Conservation (phyloP, 30 jellyfish, hydroid and myxozoan species). For the Aurelia coerulea region DNA sequence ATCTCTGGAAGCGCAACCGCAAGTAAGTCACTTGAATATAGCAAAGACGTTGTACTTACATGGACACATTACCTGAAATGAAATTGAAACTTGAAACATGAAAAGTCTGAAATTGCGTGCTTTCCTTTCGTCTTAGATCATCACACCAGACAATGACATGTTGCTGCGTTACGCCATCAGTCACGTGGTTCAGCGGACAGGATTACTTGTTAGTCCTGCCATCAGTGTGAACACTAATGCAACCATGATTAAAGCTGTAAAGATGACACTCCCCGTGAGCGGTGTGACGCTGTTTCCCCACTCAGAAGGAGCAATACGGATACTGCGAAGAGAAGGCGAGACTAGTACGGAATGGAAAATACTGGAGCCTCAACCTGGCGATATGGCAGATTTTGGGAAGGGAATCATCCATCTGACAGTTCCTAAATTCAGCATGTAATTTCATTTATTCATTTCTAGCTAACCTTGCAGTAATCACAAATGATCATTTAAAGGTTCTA, state of each 20-base stretch:
- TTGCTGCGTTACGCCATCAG: too few species aligned
- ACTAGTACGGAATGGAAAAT: not conserved
- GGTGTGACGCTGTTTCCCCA: not conserved
- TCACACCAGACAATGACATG: not conserved
- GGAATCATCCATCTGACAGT: not conserved
- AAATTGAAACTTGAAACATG: too few species aligned
- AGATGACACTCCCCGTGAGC: not conserved
- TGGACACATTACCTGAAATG: too few species aligned
- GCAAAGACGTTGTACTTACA: too few species aligned
- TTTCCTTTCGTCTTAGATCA: not conserved
- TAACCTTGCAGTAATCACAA: too few species aligned
- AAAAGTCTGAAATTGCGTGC: not conserved
- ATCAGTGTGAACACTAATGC: not conserved
- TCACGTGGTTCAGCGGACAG: not conserved
- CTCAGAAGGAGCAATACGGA: not conserved
- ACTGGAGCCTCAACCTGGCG: too few species aligned
- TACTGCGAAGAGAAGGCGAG: not conserved
- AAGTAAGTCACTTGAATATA: too few species aligned
- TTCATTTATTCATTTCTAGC: too few species aligned
- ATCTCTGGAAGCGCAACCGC: too few species aligned
- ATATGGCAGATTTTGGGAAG: too few species aligned
- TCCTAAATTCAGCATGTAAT: not conserved
- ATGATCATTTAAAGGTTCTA: too few species aligned
- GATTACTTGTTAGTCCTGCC: constrained; percentile 3
- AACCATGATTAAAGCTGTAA: not conserved